These are phyloP conservation scores for Cariama cristata DNA, from an alignment of 2,113 vertebrate genomes.

Conservation along the genomic window DNA sequence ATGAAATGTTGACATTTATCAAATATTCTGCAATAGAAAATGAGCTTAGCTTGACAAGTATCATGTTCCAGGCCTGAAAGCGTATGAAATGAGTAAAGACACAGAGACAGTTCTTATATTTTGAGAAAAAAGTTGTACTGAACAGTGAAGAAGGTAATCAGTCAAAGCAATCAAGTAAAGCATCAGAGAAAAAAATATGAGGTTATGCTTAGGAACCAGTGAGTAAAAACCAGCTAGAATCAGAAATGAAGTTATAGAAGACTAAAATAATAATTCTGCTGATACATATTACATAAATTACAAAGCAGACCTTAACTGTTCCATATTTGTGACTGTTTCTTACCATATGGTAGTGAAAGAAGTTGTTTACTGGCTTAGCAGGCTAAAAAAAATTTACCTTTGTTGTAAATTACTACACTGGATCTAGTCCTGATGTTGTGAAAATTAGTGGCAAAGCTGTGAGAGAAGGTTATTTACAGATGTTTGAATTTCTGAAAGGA, in stretches of 20 bases:
- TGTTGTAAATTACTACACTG: neutral
- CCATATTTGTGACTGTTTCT: neutral
- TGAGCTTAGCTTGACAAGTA: neutral
- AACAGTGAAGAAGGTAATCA: neutral
- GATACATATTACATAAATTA: neutral
- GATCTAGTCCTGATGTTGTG: neutral
- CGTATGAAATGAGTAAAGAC: neutral
- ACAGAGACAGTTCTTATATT: neutral
- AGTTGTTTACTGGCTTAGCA: neutral
- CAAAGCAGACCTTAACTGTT: neutral
- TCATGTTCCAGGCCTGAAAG: neutral
- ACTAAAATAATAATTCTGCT: neutral
- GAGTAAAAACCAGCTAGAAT: neutral
- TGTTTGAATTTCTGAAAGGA: neutral
- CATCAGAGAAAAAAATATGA: neutral
- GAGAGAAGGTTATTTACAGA: neutral
- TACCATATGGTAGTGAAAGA: neutral
- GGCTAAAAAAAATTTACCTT: neutral
- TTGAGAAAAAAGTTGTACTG: neutral
- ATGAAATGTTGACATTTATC: neutral
- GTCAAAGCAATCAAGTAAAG: neutral
- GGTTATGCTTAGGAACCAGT: neutral
- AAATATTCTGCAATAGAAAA: constrained; percentile 26
- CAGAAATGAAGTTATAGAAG: neutral
- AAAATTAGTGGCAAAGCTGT: neutral